Conservation (phyloP, 23 tunicate genomes). For the Botrylloides violaceus region DNA sequence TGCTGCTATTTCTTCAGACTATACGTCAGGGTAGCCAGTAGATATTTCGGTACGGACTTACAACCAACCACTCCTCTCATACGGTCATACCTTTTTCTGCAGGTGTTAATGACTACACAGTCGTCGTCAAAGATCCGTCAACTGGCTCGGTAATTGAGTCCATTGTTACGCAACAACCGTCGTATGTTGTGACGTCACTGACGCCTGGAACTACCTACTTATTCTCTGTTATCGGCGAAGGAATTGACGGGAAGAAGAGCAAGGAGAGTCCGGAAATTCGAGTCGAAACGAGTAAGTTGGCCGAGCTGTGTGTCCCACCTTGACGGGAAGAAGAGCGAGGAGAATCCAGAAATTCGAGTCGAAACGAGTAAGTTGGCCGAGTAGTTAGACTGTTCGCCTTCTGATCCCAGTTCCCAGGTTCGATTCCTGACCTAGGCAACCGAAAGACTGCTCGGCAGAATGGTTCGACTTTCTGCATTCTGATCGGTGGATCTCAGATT, state of each 20-base stretch:
- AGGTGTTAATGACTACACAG: constrained; percentile 6
- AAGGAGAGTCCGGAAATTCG: constrained; percentile 13
- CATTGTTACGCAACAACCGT: background rate
- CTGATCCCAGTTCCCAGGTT: too few species aligned
- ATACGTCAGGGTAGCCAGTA: constrained; percentile 11
- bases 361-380: constrained; percentile 59
- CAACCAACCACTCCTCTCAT: background rate
- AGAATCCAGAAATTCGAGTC: constrained; percentile 19
- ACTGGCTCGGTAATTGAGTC: constrained; percentile 2
- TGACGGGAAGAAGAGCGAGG: constrained; percentile 26
- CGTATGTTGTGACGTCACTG: constrained; percentile 15
- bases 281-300: constrained; percentile 52
- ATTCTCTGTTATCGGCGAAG: constrained; percentile 30
- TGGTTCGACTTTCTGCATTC: too few species aligned
- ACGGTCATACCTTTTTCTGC: background rate
- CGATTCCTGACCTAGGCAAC: too few species aligned
- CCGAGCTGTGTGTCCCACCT: too few species aligned
- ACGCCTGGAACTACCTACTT: constrained; percentile 35
- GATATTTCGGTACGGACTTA: background rate
- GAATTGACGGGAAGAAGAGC: constrained; percentile 29
- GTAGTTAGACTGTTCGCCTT: too few species aligned
- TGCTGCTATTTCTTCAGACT: constrained; percentile 1
- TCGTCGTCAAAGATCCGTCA: background rate
- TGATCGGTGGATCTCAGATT: too few species aligned
- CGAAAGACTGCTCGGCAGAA: too few species aligned